Conservation (phyloP, 2,888 invertebrate species). For the Aphodius sticticus region DNA sequence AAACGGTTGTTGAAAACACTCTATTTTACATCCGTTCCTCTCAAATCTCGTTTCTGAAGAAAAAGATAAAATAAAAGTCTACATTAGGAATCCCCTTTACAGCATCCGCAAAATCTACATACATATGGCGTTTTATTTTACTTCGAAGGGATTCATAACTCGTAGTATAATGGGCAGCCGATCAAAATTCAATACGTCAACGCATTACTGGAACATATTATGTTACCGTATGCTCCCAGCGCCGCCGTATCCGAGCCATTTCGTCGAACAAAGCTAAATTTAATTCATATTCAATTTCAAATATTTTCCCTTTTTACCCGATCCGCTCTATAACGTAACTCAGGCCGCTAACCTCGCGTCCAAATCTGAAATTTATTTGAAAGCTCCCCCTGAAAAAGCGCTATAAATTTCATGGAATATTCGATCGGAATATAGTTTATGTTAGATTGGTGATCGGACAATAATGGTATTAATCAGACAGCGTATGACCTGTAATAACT, state of each 20-base stretch:
- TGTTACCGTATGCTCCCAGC: slow-evolving; percentile 17
- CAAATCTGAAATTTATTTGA: slow-evolving; percentile 4
- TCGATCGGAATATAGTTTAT: not conserved
- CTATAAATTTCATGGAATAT: not conserved
- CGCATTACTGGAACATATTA: slow-evolving; percentile 21
- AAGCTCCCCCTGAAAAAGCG: not conserved
- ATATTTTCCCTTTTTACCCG: not conserved
- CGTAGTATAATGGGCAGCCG: not conserved
- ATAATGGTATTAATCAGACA: not conserved
- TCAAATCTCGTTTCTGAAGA: not conserved
- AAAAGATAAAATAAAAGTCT: not conserved
- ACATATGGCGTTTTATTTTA: slow-evolving; percentile 4
- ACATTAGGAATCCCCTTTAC: not conserved
- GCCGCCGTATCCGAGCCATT: not conserved
- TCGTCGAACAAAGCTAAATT: not conserved
- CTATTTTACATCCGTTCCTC: not conserved
- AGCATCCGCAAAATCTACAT: not conserved
- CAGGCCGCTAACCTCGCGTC: not conserved
- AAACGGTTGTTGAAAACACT: no score
- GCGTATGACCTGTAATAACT: not conserved
- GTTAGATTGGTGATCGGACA: not conserved
- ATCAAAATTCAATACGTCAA: slow-evolving; percentile 24
- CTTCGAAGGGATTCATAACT: not conserved
- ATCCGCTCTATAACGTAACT: not conserved
- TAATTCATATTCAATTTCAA: slow-evolving; percentile 4